Evolutionary conservation across 2,797 vertebrate species (phyloP).

Genomic region (Chanos chanos): DNA sequence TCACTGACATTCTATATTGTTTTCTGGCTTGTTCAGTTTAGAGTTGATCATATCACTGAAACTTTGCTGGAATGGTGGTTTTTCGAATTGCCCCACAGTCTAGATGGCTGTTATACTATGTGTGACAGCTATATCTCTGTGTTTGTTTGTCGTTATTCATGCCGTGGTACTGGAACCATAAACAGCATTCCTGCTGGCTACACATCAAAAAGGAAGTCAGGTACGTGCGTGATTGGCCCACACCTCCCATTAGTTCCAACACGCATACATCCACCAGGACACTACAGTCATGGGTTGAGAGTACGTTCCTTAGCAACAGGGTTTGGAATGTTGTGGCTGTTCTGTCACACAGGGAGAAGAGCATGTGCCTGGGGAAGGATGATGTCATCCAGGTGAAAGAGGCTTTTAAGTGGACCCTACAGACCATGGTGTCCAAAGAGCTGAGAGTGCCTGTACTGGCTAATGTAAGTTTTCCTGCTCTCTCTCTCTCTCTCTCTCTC

Average conservation of each 20-base stretch:
- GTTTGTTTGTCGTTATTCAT: conserved; percentile 9
- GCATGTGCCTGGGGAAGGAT: conserved; percentile 73
- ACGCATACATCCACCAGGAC: too few relatives aligned
- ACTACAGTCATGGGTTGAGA: too few relatives aligned
- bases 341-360: conserved; percentile 60
- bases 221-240: conserved; percentile 41
- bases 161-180: not conserved
- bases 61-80: too few relatives aligned
- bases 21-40: too few relatives aligned
- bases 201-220: conserved; percentile 69
- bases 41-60: too few relatives aligned
- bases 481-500: not conserved
- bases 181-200: conserved; percentile 73
- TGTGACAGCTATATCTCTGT: not conserved
- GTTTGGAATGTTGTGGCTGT: not conserved
- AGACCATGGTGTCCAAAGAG: conserved; percentile 73
- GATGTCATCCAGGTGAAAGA: conserved; percentile 90
- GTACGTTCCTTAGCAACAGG: too few relatives aligned
- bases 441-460: conserved; percentile 79
- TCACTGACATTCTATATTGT: too few relatives aligned
- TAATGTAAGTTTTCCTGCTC: conserved; percentile 68
- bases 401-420: conserved; percentile 88
- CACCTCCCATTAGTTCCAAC: not conserved
- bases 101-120: not conserved
- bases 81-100: too few relatives aligned